Base-by-base conservation (phyloP, 1,140 invertebrate species). In the Oryzaephilus surinamensis region DNA sequence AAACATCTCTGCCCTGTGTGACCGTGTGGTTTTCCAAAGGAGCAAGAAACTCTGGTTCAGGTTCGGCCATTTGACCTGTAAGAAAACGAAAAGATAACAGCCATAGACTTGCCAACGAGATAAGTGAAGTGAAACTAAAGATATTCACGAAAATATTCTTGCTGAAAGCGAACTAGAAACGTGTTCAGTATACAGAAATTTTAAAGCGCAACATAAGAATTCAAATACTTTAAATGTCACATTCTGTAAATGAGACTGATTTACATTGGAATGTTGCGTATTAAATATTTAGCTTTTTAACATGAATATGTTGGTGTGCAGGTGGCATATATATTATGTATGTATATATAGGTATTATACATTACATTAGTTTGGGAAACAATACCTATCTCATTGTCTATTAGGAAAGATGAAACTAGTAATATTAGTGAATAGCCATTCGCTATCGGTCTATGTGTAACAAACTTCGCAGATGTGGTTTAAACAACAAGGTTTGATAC, bases 21-120 rank as follows among this genome's bases (percentile, higher is more conserved):
- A 90, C 83, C 6, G 86, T 91, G 38, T 86, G 71, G 61, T 94
- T 93, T 54, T 86, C 83, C 48, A 94, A 60, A n/a, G 81, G 77
- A 5, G 77, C 76, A 47, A 89, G 70, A 64, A 92, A 92, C 58
- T 84, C 77, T 12, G 87, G 86, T 50, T 77, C 72, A 19, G 66
- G 64, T 32, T 57, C 48, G 31, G 52, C 42, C 40, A 61, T 48
- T 55, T 69, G 65, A 53, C 58, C 58, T 62, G 52, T 44, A 61
- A 61, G 50, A 56, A 51, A 58, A 47, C 39, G 48, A n/a, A 48
- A 45, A 55, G 51, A 53, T 51, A 50, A 51, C 46, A 47, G 51
- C 44, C n/a, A 48, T 49, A 52, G 46, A 41, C 37, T 45, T 51
- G 51, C 36, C 39, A 54, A 54, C 45, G 43, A 46, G 52, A 56